Evolutionary conservation across 2,113 vertebrate genomes (phyloP), one percentile per base, ranked within the genome.

Genomic region (Microcebus lehilahytsara): DNA sequence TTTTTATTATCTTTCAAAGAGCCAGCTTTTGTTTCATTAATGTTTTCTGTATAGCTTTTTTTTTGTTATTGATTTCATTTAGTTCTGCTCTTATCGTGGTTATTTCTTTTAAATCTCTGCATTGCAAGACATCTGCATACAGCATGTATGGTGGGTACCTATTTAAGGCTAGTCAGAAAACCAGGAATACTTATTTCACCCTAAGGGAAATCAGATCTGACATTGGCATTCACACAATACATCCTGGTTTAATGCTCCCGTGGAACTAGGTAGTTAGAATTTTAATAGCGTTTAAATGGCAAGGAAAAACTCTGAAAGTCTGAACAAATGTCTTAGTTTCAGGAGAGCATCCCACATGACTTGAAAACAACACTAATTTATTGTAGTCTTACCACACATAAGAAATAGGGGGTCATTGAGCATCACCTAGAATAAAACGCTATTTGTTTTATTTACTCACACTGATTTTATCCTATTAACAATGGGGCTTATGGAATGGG

Each of bases 261-360:
- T 72, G 84, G 37, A 96, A 85, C 27, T 75, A 94, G 34, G 27
- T 64, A 93, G 64, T 67, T 9, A 86, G 22, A 79, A 88, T 91
- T 66, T 77, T 88, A 87, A 91, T 58, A 93, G n/a, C 95, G n/a
- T 12, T 96, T 93, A 97, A 93, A 58, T 88, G 46, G 25, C 32
- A 96, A 78, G 53, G 25, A 91, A 78, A 96, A 95, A n/a, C n/a
- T 91, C 58, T 89, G 46, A 83, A 81, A 85, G 78, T 89, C 51
- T 77, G 42, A 95, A 53, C 27, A 85, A 96, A 88, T 92, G 34
- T 89, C 53, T 94, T 49, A 62, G 42, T 90, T 66, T 95, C 58
- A 37, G 85, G 49, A 92, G 13, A 67, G 13, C 49, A 94, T 42
- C 34, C 2, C 58, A 87, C 30, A 40, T 5, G 19, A 92, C 37